Base-by-base conservation (phyloP, 92 coral and sea anemone species). In the Metridium senile region DNA sequence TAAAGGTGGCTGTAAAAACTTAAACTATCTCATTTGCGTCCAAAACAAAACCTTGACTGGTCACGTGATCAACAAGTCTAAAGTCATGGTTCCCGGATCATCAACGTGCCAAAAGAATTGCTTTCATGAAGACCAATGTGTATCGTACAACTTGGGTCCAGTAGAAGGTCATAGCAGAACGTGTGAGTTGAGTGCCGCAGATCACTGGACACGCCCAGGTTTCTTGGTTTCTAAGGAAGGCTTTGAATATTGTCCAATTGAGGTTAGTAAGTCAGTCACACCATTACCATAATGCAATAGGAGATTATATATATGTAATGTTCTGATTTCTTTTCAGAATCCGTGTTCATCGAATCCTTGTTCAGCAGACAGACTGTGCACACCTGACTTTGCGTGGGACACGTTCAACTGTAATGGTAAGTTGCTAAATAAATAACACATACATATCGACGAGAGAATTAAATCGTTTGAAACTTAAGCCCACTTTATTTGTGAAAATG, bases 111-210 rank as follows among this genome's bases (percentile, higher is more conserved):
- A 61, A 25, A 51, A 20, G 18, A 33, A 74, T 11, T 74, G 79
- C 29, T 59, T 58, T 43, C 0, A 58, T 22, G 57, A 58, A 58
- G 56, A 16, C 34, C 22, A 58, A 8, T 74, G 79, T 20, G 79
- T 74, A 58, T 74, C 79, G 70, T 74, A 74, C 79, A 74, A 74
- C 70, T 19, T 74, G 56, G 70, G 79, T 26, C 79, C 79, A 59
- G 45, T 74, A 61, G 69, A 74, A 39, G 79, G 79, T 31, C 21
- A 26, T 9, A 59, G 25, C 51, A 58, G 59, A n/a, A 58, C 79
- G 47, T 74, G 79, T 62, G 79, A 74, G 43, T 63, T 59, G 70
- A 58, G 63, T 58, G 56, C 26, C 11, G 58, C 69, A 19, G 69
- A 74, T 33, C 79, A 58, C 70, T 17, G 58, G 47, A 32, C 30